phyloP scores from a whole-genome alignment of 1,140 invertebrate species.

The Drosophila elegans region DNA sequence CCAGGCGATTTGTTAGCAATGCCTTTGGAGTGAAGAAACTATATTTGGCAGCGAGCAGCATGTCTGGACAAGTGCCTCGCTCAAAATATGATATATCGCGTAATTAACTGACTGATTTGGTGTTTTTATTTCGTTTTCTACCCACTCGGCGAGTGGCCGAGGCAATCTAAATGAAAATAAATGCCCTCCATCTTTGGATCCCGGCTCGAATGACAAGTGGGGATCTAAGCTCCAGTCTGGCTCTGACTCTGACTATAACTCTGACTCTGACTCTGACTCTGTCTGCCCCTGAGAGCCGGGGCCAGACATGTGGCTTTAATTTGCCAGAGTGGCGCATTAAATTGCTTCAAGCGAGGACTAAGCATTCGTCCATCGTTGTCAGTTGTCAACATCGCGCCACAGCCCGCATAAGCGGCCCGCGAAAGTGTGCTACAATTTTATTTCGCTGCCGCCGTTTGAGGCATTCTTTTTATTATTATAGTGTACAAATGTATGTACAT shows the following conservation, averaged over 20 bases:
- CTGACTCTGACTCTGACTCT: slow-evolving; percentile 4
- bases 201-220: slow-evolving; percentile 62
- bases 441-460: slow-evolving; percentile 24
- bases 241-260: slow-evolving; percentile 10
- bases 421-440: slow-evolving; percentile 59
- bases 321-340: slow-evolving; percentile 62
- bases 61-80: slow-evolving; percentile 17
- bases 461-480: slow-evolving; percentile 39
- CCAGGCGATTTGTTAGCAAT: slow-evolving; percentile 23
- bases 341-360: slow-evolving; percentile 58
- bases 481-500: slow-evolving; percentile 45
- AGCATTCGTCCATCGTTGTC: slow-evolving; percentile 27
- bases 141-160: slow-evolving; percentile 50
- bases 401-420: slow-evolving; percentile 35
- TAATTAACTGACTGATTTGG: slow-evolving; percentile 74
- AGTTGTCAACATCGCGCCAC: slow-evolving; percentile 36
- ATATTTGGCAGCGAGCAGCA: slow-evolving; percentile 32
- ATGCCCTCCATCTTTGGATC: slow-evolving; percentile 49
- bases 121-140: slow-evolving; percentile 34
- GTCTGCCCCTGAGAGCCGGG: slow-evolving; percentile 1
- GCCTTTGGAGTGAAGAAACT: slow-evolving; percentile 1
- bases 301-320: slow-evolving; percentile 55
- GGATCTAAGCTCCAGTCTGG: slow-evolving; percentile 30
- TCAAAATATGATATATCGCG: slow-evolving; percentile 63
- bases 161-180: slow-evolving; percentile 70